phyloP scores from a whole-genome alignment of 2,888 invertebrate genomes.

The Drosophila siamana region DNA sequence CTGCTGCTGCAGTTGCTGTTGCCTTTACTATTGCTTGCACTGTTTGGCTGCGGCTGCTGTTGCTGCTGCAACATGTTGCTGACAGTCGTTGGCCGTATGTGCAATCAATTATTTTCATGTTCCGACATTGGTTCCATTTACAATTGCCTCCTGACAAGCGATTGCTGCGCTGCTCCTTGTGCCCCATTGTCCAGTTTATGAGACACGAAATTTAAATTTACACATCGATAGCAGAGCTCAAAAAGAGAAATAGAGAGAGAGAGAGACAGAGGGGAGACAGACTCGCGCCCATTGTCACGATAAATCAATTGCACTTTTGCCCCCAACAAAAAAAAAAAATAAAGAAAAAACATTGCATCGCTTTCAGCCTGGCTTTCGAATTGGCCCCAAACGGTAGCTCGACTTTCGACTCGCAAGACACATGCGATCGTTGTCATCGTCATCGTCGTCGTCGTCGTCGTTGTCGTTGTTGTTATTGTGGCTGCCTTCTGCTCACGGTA shows the following conservation, averaged over 20 bases:
- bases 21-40: conserved; percentile 20
- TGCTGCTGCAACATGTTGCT: conserved; percentile 65
- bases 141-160: conserved; percentile 44
- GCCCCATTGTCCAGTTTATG: conserved; percentile 69
- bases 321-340: conserved; percentile 50
- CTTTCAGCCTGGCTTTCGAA: conserved; percentile 27
- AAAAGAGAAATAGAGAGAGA: not conserved
- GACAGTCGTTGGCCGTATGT: conserved; percentile 49
- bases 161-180: conserved; percentile 23
- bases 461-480: conserved; percentile 27
- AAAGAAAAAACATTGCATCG: conserved; percentile 24
- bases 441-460: conserved; percentile 27
- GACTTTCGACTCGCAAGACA: conserved; percentile 16
- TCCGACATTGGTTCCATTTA: conserved; percentile 47
- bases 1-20: conserved; percentile 55
- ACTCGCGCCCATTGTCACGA: conserved; percentile 77
- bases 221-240: conserved; percentile 64
- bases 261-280: not conserved
- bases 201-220: conserved; percentile 76
- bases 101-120: conserved; percentile 56
- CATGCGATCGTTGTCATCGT: conserved; percentile 32
- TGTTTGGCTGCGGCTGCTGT: conserved; percentile 25
- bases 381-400: conserved; percentile 30
- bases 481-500: conserved; percentile 60
- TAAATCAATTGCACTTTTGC: conserved; percentile 81